Evolutionary conservation across 2,888 invertebrate species (phyloP).

Genomic region (Tenodera sinensis): DNA sequence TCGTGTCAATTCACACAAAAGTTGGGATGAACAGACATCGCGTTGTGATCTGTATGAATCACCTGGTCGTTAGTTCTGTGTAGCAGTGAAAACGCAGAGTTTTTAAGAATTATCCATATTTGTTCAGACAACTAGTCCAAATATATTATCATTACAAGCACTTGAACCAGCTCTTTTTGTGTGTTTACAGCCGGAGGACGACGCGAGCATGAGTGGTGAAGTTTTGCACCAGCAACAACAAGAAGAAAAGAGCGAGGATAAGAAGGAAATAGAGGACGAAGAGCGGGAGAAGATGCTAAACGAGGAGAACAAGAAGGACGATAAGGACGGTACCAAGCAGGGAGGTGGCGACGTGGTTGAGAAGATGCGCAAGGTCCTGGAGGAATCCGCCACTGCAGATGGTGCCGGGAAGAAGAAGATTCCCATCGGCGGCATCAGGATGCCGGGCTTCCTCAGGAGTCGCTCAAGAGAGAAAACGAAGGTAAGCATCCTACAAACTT

Average conservation of each 20-base stretch:
- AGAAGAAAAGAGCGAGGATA: constrained; percentile 55
- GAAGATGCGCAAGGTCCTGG: constrained; percentile 67
- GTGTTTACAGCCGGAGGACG: neutral
- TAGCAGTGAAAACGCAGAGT: no score
- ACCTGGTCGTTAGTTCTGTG: no score
- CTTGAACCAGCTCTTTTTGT: neutral
- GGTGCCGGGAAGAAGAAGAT: constrained; percentile 45
- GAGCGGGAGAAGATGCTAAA: constrained; percentile 61
- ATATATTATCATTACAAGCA: no score
- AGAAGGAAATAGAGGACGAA: constrained; percentile 63
- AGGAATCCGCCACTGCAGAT: constrained; percentile 32
- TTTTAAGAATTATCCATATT: no score
- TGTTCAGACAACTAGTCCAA: no score
- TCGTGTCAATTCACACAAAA: no score
- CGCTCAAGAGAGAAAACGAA: constrained; percentile 72
- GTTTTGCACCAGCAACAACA: constrained; percentile 13
- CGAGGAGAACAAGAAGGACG: constrained; percentile 54
- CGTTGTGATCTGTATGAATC: no score
- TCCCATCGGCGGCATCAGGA: constrained; percentile 83
- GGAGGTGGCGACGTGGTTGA: constrained; percentile 60
- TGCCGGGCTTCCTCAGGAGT: constrained; percentile 80
- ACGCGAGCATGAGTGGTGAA: neutral
- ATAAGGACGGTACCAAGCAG: constrained; percentile 20
- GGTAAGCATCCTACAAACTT: constrained; percentile 45
- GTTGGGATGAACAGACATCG: no score